A percentile compares a stretch with the other conserved stretches of the same genome.
Conservation (phyloP, 1,140 invertebrate species). For the Ephestia elutella region DNA sequence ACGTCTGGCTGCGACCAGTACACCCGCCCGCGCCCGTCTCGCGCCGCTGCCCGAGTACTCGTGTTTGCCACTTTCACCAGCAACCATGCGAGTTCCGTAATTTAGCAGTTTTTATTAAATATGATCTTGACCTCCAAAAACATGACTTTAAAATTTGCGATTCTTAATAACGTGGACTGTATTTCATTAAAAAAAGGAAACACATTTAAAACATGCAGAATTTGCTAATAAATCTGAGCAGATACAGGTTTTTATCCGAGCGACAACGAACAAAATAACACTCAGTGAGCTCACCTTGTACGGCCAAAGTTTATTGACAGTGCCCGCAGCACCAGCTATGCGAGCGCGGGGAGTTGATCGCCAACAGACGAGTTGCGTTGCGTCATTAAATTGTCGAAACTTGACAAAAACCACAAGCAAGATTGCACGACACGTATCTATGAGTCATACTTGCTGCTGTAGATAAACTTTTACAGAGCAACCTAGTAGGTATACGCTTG, state of each 20-base stretch:
- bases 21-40: constrained; percentile 61
- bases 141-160: not conserved
- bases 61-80: constrained; percentile 69
- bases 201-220: not conserved
- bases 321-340: constrained; percentile 35
- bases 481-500: not conserved
- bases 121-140: constrained; percentile 50
- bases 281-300: constrained; percentile 51
- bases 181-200: not conserved
- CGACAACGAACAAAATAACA: constrained; percentile 44
- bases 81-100: constrained; percentile 43
- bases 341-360: constrained; percentile 34
- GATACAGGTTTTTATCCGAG: constrained; percentile 19
- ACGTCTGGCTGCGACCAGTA: constrained; percentile 56
- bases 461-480: not conserved
- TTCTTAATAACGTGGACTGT: not conserved
- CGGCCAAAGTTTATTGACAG: constrained; percentile 69
- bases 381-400: constrained; percentile 48
- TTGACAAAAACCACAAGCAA: constrained; percentile 38
- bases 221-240: constrained; percentile 15
- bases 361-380: constrained; percentile 54
- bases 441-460: constrained; percentile 24
- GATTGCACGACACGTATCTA: constrained; percentile 38
- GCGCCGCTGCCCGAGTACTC: constrained; percentile 63
- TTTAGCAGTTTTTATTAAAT: constrained; percentile 43